Evolutionary conservation across 2,888 invertebrate species (phyloP).

Genomic region (Phyllotreta cruciferae): DNA sequence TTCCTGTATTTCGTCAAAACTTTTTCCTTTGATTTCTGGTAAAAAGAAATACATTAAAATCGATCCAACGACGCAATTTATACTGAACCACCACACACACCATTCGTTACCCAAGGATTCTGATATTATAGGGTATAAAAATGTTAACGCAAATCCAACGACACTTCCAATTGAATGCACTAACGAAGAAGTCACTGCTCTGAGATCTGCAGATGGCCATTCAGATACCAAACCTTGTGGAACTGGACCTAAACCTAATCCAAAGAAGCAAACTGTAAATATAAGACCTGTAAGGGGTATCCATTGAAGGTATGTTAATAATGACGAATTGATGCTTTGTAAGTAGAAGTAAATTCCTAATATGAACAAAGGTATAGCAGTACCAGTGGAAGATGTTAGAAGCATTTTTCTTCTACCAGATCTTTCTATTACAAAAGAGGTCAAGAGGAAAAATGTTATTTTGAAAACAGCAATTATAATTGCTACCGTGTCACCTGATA

Average conservation of each 20-base stretch:
- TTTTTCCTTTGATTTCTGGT: conserved; percentile 33
- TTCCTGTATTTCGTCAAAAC: conserved; percentile 26
- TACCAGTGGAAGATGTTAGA: conserved; percentile 70
- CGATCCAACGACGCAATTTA: conserved; percentile 15
- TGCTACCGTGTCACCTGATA: conserved; percentile 66
- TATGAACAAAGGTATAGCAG: conserved; percentile 67
- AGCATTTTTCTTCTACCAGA: conserved; percentile 75
- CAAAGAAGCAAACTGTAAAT: conserved; percentile 10
- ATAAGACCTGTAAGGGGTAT: conserved; percentile 3
- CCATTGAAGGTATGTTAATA: not conserved
- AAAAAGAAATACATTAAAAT: conserved; percentile 25
- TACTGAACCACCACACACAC: conserved; percentile 26
- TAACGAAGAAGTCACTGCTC: conserved; percentile 18
- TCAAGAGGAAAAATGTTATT: conserved; percentile 70
- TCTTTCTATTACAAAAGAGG: conserved; percentile 76
- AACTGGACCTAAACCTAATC: conserved; percentile 26
- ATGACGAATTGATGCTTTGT: conserved; percentile 49
- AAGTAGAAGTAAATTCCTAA: conserved; percentile 69
- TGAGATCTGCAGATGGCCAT: conserved; percentile 21
- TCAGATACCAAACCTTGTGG: conserved; percentile 18
- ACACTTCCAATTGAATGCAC: not conserved
- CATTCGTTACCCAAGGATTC: conserved; percentile 18
- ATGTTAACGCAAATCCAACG: not conserved
- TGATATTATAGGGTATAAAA: conserved; percentile 16
- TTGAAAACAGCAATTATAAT: conserved; percentile 81